Evolutionary conservation across 2,888 invertebrate genomes (phyloP).

Genomic region (Celastrina argiolus): DNA sequence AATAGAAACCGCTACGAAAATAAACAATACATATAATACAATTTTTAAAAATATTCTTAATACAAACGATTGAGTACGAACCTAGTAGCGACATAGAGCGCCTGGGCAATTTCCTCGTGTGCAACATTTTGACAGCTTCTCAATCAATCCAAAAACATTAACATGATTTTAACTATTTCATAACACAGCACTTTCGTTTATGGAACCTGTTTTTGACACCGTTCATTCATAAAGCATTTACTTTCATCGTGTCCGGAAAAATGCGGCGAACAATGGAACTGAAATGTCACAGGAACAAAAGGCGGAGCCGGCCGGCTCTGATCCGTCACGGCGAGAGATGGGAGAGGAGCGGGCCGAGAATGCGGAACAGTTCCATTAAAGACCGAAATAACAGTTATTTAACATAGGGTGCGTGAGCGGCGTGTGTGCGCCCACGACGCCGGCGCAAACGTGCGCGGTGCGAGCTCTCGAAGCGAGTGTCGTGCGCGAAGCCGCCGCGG

Average conservation of each 20-base stretch:
- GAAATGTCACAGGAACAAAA: conserved; percentile 48
- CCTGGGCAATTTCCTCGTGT: conserved; percentile 64
- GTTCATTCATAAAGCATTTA: conserved; percentile 60
- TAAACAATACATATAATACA: too few species aligned
- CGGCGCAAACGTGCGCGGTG: conserved; percentile 46
- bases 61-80: conserved; percentile 42
- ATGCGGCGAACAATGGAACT: conserved; percentile 47
- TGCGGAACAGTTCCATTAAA: conserved; percentile 73
- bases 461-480: conserved; percentile 41
- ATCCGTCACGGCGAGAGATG: conserved; percentile 39
- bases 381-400: conserved; percentile 75
- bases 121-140: conserved; percentile 61
- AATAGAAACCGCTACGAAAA: too few species aligned
- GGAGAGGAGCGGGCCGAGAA: conserved; percentile 59
- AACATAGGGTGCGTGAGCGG: conserved; percentile 56
- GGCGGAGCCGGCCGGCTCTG: conserved; percentile 38
- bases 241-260: conserved; percentile 56
- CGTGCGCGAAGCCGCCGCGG: conserved; percentile 74
- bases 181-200: conserved; percentile 67
- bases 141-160: conserved; percentile 45
- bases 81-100: conserved; percentile 67
- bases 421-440: conserved; percentile 51
- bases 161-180: conserved; percentile 57
- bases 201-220: conserved; percentile 58
- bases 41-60: neutral